phyloP scores from a whole-genome alignment of 2,797 vertebrate species.

The Botia almorhae region DNA sequence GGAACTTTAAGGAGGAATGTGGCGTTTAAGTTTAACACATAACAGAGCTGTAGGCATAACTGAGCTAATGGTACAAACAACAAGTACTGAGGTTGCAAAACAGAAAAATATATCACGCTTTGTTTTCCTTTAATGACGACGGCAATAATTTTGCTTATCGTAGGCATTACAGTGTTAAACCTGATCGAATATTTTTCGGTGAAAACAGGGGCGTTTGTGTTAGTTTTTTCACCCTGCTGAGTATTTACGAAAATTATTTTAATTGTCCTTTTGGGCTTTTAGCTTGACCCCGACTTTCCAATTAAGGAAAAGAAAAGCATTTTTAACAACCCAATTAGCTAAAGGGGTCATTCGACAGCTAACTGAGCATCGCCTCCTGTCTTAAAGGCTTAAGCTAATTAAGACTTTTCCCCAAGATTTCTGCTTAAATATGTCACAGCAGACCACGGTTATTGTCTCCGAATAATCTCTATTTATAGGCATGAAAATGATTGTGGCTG shows the following conservation, averaged over 20 bases:
- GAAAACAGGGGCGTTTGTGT: not conserved
- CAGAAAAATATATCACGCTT: not conserved
- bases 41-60: not conserved
- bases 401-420: constrained; percentile 31
- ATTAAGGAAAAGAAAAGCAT: constrained; percentile 49
- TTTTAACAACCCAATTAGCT: constrained; percentile 55
- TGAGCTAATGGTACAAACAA: not conserved
- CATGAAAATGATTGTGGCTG: not conserved
- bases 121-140: not conserved
- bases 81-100: not conserved
- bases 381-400: constrained; percentile 58
- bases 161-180: not conserved
- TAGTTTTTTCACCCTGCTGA: constrained; percentile 12
- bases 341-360: constrained; percentile 57
- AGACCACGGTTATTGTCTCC: constrained; percentile 28
- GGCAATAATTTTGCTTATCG: not conserved
- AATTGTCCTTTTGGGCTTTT: constrained; percentile 31
- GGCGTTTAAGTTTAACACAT: not conserved
- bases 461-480: constrained; percentile 22
- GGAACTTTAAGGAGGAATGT: constrained; percentile 24
- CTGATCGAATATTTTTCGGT: not conserved
- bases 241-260: constrained; percentile 29
- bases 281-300: constrained; percentile 31
- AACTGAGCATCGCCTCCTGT: constrained; percentile 32
- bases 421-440: constrained; percentile 29